Conservation (phyloP, 2,113 vertebrate genomes). For the Pseudopodoces humilis region DNA sequence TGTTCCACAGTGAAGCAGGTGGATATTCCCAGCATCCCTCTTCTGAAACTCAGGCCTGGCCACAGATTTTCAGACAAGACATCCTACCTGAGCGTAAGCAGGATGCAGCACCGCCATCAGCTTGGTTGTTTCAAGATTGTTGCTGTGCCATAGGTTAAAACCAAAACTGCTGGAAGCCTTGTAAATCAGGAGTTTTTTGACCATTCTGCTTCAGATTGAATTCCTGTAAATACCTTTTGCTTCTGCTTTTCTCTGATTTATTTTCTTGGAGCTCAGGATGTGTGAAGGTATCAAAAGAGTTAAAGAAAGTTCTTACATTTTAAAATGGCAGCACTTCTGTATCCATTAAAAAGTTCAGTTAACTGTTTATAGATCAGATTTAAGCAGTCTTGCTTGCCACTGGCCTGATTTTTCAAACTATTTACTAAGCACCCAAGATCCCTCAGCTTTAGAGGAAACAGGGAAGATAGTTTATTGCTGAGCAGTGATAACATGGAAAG, state of each 20-base stretch:
- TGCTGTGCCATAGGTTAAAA: not conserved
- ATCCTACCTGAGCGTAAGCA: accelerated
- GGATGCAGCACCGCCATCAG: accelerated
- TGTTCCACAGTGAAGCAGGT: not conserved
- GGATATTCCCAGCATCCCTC: not conserved
- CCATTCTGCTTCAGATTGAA: not conserved
- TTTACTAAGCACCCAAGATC: not conserved
- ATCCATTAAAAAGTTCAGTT: not conserved
- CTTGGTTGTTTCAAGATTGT: not conserved
- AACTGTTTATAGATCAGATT: not conserved
- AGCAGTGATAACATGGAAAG: not conserved
- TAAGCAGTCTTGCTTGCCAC: not conserved
- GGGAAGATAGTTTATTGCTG: not conserved
- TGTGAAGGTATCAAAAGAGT: not conserved
- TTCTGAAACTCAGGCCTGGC: not conserved
- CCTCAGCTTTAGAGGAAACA: not conserved
- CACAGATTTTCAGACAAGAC: not conserved
- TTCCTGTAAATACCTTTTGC: not conserved
- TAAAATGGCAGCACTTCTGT: not conserved
- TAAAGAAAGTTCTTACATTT: not conserved
- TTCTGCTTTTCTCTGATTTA: not conserved
- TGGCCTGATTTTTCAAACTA: not conserved
- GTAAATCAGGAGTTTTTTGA: not conserved
- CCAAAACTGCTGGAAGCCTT: not conserved
- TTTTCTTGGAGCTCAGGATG: not conserved